These are phyloP conservation scores for Megaceryle alcyon DNA, from an alignment of 2,797 vertebrate species.

Conservation along the genomic window DNA sequence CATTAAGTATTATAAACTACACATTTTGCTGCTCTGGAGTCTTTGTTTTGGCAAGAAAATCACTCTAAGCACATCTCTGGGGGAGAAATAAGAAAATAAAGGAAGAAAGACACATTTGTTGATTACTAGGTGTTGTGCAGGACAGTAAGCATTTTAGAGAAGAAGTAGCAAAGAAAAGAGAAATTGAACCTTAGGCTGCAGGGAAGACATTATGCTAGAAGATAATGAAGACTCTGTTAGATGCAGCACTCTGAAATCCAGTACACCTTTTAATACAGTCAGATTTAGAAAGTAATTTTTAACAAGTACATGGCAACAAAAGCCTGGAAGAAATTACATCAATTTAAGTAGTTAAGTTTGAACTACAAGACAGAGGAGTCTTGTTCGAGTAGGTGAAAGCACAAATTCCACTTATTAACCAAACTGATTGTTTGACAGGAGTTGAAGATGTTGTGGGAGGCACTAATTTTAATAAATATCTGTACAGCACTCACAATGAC, in stretches of 20 bases:
- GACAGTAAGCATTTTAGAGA: not conserved
- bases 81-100: too few species aligned
- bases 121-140: not conserved
- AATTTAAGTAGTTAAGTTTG: not conserved
- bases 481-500: not conserved
- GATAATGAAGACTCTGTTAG: not conserved
- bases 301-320: not conserved
- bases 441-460: not conserved
- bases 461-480: not conserved
- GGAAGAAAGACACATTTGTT: not conserved
- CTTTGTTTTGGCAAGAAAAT: not conserved
- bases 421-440: not conserved
- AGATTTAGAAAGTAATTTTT: not conserved
- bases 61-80: not conserved
- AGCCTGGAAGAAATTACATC: not conserved
- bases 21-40: not conserved
- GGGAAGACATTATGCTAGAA: not conserved
- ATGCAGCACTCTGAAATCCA: not conserved
- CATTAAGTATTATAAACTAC: not conserved
- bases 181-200: not conserved
- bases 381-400: constrained; percentile 28
- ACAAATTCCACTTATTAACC: not conserved
- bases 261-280: not conserved
- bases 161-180: not conserved
- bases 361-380: not conserved